These are phyloP conservation scores for Neogobius melanostomus DNA, from an alignment of 2,113 vertebrate genomes.

Conservation along the genomic window DNA sequence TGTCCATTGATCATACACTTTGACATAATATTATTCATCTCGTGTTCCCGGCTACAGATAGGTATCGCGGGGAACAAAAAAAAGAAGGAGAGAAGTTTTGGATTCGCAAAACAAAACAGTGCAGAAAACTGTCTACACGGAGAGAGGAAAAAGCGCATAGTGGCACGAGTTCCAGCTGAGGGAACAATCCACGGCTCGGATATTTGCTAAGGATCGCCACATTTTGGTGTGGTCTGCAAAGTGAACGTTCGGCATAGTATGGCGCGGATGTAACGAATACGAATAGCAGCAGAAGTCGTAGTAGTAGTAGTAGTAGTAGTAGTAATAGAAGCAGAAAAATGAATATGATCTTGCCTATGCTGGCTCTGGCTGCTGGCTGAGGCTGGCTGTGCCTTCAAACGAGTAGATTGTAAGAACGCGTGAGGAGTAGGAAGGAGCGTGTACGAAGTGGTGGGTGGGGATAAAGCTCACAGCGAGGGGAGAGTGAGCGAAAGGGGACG, in stretches of 20 bases:
- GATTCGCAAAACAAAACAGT: conserved; percentile 28
- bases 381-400: conserved; percentile 54
- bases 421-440: conserved; percentile 69
- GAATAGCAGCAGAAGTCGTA: conserved; percentile 37
- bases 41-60: conserved; percentile 16
- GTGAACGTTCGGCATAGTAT: conserved; percentile 43
- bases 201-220: conserved; percentile 53
- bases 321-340: conserved; percentile 35
- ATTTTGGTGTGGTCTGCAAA: conserved; percentile 31
- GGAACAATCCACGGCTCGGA: conserved; percentile 59
- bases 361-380: not conserved
- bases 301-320: conserved; percentile 32
- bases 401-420: conserved; percentile 62
- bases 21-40: conserved; percentile 17
- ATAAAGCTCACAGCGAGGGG: conserved; percentile 51
- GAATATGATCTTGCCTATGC: conserved; percentile 35
- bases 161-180: conserved; percentile 56
- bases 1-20: conserved; percentile 56
- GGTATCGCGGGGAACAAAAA: not conserved
- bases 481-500: conserved; percentile 43
- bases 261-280: conserved; percentile 43
- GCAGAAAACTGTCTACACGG: conserved; percentile 51
- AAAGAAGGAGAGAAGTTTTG: conserved; percentile 23
- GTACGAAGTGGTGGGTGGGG: conserved; percentile 70
- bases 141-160: conserved; percentile 39